A percentile compares a stretch with the other conserved stretches of the same genome.
Evolutionary conservation across 2,888 invertebrate genomes (phyloP).

Genomic region (Hypolimnas misippus): DNA sequence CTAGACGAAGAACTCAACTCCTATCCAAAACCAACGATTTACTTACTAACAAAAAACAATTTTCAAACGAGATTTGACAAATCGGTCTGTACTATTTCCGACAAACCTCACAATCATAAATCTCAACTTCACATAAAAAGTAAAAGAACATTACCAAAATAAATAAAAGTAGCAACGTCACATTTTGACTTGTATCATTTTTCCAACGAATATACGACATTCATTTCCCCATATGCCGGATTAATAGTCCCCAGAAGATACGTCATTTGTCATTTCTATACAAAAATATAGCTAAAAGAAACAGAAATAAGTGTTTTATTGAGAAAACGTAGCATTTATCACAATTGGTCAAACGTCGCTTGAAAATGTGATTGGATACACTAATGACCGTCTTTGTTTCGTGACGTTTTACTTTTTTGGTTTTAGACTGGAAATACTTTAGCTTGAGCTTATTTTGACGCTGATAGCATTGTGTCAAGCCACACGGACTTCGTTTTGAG

Average conservation of each 20-base stretch:
- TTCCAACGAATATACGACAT: slow-evolving; percentile 36
- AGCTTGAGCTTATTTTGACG: not conserved
- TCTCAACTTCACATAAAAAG: slow-evolving; percentile 9
- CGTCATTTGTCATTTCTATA: slow-evolving; percentile 23
- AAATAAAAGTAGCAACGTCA: slow-evolving; percentile 18
- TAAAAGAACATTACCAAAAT: slow-evolving; percentile 10
- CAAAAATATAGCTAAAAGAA: slow-evolving; percentile 14
- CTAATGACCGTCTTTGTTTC: not conserved
- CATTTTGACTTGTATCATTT: slow-evolving; percentile 33
- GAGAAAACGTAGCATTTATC: slow-evolving; percentile 20
- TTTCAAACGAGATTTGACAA: not conserved
- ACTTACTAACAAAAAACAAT: too few species aligned
- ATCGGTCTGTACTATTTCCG: not conserved
- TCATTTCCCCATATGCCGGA: slow-evolving; percentile 37
- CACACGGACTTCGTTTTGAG: too few species aligned
- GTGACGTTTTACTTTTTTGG: not conserved
- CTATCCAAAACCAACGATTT: too few species aligned
- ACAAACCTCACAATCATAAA: not conserved
- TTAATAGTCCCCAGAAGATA: slow-evolving; percentile 35
- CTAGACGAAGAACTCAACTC: too few species aligned
- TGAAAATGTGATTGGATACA: not conserved
- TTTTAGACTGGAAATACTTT: not conserved
- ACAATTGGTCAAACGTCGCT: slow-evolving; percentile 12
- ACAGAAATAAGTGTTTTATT: slow-evolving; percentile 18
- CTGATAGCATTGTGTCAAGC: too few species aligned